Conservation (phyloP, 2,113 vertebrate genomes). For the Ceratotherium simum region DNA sequence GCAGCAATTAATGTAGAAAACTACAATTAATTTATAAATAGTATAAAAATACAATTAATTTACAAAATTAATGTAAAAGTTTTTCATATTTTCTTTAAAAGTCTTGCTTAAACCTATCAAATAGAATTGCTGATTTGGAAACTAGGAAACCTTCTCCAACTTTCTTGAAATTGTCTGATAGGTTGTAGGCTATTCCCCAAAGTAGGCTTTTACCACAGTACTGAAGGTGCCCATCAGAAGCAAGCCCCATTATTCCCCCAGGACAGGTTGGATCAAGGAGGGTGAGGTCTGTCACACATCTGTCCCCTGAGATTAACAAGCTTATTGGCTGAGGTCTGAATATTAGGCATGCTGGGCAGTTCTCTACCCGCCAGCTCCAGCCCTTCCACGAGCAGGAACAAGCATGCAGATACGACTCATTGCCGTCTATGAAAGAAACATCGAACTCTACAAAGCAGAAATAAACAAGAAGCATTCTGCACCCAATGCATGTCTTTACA, state of each 20-base stretch:
- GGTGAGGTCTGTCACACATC: neutral
- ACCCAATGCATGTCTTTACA: neutral
- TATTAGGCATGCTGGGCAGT: neutral
- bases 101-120: neutral
- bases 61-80: neutral
- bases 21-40: neutral
- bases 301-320: neutral
- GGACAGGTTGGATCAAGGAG: neutral
- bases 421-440: neutral
- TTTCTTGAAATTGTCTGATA: neutral
- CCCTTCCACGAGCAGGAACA: neutral
- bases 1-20: neutral
- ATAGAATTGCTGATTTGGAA: neutral
- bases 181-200: neutral
- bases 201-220: neutral
- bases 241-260: neutral
- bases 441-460: neutral
- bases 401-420: neutral
- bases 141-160: neutral
- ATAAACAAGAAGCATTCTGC: neutral
- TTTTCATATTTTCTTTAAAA: neutral
- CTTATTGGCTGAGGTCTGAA: neutral
- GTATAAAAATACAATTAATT: neutral
- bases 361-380: neutral
- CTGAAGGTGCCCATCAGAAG: neutral